Evolutionary conservation across 2,888 invertebrate genomes (phyloP).

Genomic region (Hyalella azteca): DNA sequence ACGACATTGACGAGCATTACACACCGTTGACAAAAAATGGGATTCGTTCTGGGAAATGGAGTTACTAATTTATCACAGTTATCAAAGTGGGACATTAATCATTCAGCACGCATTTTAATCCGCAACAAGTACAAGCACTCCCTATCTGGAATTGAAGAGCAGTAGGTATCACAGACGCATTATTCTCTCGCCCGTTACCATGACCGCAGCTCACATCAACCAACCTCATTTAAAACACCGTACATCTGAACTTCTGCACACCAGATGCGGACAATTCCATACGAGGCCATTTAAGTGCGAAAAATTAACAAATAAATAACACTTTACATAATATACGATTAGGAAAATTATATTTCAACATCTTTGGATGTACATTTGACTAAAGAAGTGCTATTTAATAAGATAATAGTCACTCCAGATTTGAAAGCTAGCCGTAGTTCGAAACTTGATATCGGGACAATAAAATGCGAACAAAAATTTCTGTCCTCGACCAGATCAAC

Average conservation of each 20-base stretch:
- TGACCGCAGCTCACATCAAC: no score
- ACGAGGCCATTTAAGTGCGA: neutral
- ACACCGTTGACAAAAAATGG: no score
- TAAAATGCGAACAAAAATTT: neutral
- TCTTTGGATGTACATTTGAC: slow-evolving; percentile 31
- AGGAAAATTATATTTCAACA: slow-evolving; percentile 12
- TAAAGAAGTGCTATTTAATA: neutral
- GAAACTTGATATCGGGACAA: neutral
- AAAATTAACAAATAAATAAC: slow-evolving; percentile 21
- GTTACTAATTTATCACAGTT: slow-evolving; percentile 10
- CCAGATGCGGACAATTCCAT: slow-evolving; percentile 6
- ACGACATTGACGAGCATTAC: no score
- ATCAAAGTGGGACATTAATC: neutral
- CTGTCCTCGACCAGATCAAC: neutral
- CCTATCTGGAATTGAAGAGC: neutral
- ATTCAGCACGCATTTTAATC: neutral
- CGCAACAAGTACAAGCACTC: neutral
- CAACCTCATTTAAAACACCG: no score
- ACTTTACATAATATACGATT: slow-evolving; percentile 12
- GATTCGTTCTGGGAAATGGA: no score
- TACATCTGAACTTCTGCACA: neutral
- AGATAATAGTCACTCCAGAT: neutral
- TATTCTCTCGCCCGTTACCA: no score
- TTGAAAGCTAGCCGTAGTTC: neutral
- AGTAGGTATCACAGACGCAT: slow-evolving; percentile 23